Evolutionary conservation across 2,888 invertebrate species (phyloP).

Genomic region (Oegoconia quadripuncta): DNA sequence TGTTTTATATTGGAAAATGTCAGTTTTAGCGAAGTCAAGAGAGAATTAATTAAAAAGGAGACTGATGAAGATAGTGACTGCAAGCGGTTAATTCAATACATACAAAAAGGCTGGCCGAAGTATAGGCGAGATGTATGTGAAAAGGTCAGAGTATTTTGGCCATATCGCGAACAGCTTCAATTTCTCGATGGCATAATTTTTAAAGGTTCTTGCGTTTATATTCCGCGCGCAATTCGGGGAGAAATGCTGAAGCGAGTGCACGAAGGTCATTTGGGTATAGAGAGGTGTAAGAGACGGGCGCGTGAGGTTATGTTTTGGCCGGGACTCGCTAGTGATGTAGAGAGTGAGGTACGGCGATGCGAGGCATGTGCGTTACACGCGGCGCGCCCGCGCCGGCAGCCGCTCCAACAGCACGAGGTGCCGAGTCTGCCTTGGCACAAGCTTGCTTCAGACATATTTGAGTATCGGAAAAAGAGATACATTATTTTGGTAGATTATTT

Average conservation of each 20-base stretch:
- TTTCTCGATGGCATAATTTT: slow-evolving; percentile 19
- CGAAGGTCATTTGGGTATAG: slow-evolving; percentile 21
- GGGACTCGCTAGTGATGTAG: slow-evolving; percentile 15
- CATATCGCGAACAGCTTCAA: slow-evolving; percentile 11
- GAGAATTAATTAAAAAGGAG: slow-evolving; percentile 10
- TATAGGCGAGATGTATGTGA: slow-evolving; percentile 7
- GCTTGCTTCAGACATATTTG: slow-evolving; percentile 20
- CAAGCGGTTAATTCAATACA: slow-evolving; percentile 9
- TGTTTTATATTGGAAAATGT: slow-evolving; percentile 13
- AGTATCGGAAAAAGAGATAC: slow-evolving; percentile 17
- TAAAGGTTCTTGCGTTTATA: slow-evolving; percentile 16
- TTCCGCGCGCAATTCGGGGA: slow-evolving; percentile 10
- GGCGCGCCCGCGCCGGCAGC: slow-evolving; percentile 13
- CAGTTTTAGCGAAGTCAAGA: slow-evolving; percentile 9
- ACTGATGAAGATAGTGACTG: slow-evolving; percentile 7
- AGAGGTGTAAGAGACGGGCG: no score
- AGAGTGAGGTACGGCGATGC: slow-evolving; percentile 14
- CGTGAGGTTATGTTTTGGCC: slow-evolving; percentile 23
- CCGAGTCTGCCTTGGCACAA: slow-evolving; percentile 17
- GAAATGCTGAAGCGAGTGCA: slow-evolving; percentile 19
- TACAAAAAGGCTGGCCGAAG: slow-evolving; percentile 16
- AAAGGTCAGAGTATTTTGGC: slow-evolving; percentile 5
- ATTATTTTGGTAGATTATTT: slow-evolving; percentile 12
- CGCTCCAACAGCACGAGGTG: slow-evolving; percentile 15
- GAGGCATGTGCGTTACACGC: slow-evolving; percentile 11